Evolutionary conservation across 92 coral and sea anemone species (phyloP).

Genomic region (Siderastrea siderea): DNA sequence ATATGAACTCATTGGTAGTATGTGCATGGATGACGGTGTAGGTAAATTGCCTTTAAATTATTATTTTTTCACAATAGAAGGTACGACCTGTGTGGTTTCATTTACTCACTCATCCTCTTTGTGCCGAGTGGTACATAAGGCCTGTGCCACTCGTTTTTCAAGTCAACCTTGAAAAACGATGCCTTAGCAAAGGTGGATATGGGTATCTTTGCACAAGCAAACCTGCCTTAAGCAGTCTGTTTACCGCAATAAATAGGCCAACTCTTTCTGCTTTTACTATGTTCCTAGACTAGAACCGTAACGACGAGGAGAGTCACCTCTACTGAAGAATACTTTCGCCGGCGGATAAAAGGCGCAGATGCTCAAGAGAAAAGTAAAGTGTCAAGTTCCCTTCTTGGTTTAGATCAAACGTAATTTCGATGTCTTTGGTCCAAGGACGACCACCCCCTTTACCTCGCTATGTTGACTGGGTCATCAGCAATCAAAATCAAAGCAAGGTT

Average conservation of each 20-base stretch:
- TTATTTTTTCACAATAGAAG: neutral
- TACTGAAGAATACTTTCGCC: neutral
- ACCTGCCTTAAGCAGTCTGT: too few relatives aligned
- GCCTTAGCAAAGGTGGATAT: too few relatives aligned
- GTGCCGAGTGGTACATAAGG: too few relatives aligned
- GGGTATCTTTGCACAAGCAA: too few relatives aligned
- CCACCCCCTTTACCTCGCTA: neutral
- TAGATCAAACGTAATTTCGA: neutral
- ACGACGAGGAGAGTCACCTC: neutral
- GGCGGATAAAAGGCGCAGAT: neutral
- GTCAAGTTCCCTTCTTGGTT: neutral
- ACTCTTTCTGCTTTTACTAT: too few relatives aligned
- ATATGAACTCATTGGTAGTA: neutral
- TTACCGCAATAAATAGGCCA: too few relatives aligned
- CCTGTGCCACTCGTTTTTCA: too few relatives aligned
- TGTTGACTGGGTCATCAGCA: neutral
- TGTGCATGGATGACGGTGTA: neutral
- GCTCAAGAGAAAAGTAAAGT: neutral
- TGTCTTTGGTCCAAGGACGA: neutral
- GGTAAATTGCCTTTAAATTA: neutral
- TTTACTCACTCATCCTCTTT: too few relatives aligned
- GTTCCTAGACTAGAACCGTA: neutral
- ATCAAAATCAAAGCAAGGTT: neutral
- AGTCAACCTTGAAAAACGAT: too few relatives aligned
- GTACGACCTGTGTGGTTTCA: too few relatives aligned